phyloP scores from a whole-genome alignment of 2,888 invertebrate genomes.

The Ligdia adustata region DNA sequence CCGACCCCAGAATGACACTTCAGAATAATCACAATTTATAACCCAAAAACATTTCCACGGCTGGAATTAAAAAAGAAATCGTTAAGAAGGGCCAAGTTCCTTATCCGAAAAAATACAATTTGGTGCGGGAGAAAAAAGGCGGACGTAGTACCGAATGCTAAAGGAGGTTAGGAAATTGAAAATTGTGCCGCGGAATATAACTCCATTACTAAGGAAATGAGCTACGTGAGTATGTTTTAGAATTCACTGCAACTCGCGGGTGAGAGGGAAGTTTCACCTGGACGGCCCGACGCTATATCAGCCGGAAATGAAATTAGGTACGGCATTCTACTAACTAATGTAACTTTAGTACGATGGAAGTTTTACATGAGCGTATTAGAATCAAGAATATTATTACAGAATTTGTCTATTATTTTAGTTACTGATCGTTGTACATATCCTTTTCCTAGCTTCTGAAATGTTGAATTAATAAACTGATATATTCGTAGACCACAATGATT shows the following conservation, averaged over 20 bases:
- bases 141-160: constrained; percentile 60
- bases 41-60: constrained; percentile 13
- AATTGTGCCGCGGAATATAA: constrained; percentile 79
- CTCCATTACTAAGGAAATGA: constrained; percentile 81
- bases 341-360: no score
- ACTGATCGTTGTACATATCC: no score
- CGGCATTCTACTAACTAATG: not conserved
- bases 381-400: no score
- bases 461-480: no score
- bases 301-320: constrained; percentile 21
- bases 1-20: constrained; percentile 6
- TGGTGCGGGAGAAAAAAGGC: constrained; percentile 51
- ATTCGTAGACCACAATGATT: no score
- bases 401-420: no score
- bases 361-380: no score
- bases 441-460: no score
- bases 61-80: constrained; percentile 34
- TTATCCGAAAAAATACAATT: constrained; percentile 52
- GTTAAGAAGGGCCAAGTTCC: constrained; percentile 41
- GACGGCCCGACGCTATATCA: constrained; percentile 22
- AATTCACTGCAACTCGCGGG: constrained; percentile 53
- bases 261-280: constrained; percentile 40
- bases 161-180: constrained; percentile 81
- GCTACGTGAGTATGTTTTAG: constrained; percentile 77
- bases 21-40: constrained; percentile 21